Evolutionary conservation across 2,888 invertebrate genomes (phyloP).

Genomic region (Drosophila austrosaltans): DNA sequence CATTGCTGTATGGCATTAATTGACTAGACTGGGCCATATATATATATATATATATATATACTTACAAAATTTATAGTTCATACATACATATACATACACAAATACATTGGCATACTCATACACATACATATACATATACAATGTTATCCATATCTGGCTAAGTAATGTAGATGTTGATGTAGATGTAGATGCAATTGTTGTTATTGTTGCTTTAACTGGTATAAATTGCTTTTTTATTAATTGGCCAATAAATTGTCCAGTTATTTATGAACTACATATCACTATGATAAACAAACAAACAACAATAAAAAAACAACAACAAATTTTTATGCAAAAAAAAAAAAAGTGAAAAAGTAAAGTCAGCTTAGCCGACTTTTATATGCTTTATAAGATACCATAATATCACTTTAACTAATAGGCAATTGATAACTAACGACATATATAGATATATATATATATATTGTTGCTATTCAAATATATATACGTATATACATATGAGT

Average conservation of each 20-base stretch:
- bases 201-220: constrained; percentile 32
- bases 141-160: constrained; percentile 48
- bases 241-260: constrained; percentile 66
- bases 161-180: constrained; percentile 61
- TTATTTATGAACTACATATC: constrained; percentile 58
- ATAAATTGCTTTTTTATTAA: constrained; percentile 68
- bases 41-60: constrained; percentile 33
- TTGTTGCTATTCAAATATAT: not conserved
- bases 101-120: constrained; percentile 31
- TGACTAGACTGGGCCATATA: constrained; percentile 61
- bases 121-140: constrained; percentile 31
- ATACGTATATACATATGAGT: too few species aligned
- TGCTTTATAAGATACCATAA: not conserved
- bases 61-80: too few species aligned
- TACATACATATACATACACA: constrained; percentile 30
- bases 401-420: not conserved
- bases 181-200: constrained; percentile 13
- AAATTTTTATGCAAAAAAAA: not conserved
- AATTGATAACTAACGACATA: constrained; percentile 3
- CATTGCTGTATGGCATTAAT: constrained; percentile 58
- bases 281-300: constrained; percentile 43
- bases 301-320: not conserved
- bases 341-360: too few species aligned
- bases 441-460: too few species aligned
- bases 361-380: not conserved